These are phyloP conservation scores for Synanthedon vespiformis DNA, from an alignment of 2,888 invertebrate species.

Conservation along the genomic window DNA sequence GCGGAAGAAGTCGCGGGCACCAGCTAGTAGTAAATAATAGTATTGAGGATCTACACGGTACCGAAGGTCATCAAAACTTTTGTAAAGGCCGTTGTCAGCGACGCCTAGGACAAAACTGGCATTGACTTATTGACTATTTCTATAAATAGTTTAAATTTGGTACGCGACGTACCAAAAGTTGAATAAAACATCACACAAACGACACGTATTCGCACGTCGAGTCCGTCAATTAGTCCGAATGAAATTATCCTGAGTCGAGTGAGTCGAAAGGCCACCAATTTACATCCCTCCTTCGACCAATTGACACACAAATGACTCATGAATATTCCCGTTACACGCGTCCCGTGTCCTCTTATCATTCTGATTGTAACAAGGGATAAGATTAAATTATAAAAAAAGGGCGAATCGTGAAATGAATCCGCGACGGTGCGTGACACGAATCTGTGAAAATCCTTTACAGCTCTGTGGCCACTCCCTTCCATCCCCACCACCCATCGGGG, in stretches of 20 bases:
- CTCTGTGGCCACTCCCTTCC: neutral
- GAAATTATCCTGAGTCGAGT: conserved; percentile 5
- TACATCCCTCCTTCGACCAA: conserved; percentile 2
- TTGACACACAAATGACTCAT: conserved; percentile 9
- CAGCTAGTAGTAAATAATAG: too few species aligned
- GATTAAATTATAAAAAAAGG: conserved; percentile 47
- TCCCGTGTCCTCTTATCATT: conserved; percentile 25
- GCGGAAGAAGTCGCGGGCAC: too few species aligned
- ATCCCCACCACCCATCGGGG: neutral
- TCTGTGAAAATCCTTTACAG: conserved; percentile 5
- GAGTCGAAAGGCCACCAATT: conserved; percentile 7
- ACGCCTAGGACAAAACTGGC: too few species aligned
- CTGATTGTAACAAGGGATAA: conserved; percentile 36
- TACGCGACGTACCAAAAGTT: too few species aligned
- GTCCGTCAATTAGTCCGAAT: conserved; percentile 1
- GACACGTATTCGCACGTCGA: neutral
- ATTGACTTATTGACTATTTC: too few species aligned
- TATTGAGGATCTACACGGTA: too few species aligned
- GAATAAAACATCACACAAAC: too few species aligned
- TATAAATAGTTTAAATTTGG: too few species aligned
- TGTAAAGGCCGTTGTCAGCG: too few species aligned
- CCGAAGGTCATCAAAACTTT: too few species aligned
- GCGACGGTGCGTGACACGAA: conserved; percentile 27
- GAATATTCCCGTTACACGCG: conserved; percentile 14
- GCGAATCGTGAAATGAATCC: conserved; percentile 32